Base-by-base conservation (phyloP, 1,140 invertebrate species). In the Cataglyphis hispanica region DNA sequence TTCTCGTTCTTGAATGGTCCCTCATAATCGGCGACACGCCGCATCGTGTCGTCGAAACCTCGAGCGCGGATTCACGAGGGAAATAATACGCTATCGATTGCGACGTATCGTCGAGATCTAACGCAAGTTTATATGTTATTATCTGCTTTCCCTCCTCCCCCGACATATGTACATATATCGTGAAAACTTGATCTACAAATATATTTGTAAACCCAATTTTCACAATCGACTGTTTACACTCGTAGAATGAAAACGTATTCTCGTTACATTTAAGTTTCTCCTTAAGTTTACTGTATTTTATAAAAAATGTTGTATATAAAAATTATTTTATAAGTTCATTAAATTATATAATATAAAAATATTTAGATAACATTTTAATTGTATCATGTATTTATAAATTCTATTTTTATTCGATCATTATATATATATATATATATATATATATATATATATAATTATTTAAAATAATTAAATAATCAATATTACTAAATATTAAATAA, bases 11-110 rank as follows among this genome's bases (percentile, higher is more conserved):
- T 76, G 53, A 86, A 92, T 91, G 87, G 70, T 89, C 92, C 92
- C 91, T 93, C 91, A 92, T 94, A 94, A 94, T 93, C 93, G 92
- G 89, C 86, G 78, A 90, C 91, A 85, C 91, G 91, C 88, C 91
- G 84, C 85, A 86, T 88, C 85, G 84, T 89, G 81, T 89, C 86
- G 72, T 87, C 53, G 61, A 27, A 87, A 61, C 34, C 11, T 31
- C 10, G 37, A 87, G 78, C 72, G 67, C n/a, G n/a, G n/a, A 69
- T 56, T 19, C 37, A 19, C 27, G 10, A 40, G 16, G 10, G 8
- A 1, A 58, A 27, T 37, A 50, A n/a, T 25, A 31, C 46, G 46
- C 4, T 31, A 25, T 34, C 87, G 90, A 93, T 94, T 92, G 89
- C 90, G 91, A 43, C 27, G 40, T 92, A 61, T 72, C 27, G 5